Evolutionary conservation across 2,113 vertebrate species (phyloP), one percentile per base, ranked within the genome.

Genomic region (Dolichallabes microphthalmus): DNA sequence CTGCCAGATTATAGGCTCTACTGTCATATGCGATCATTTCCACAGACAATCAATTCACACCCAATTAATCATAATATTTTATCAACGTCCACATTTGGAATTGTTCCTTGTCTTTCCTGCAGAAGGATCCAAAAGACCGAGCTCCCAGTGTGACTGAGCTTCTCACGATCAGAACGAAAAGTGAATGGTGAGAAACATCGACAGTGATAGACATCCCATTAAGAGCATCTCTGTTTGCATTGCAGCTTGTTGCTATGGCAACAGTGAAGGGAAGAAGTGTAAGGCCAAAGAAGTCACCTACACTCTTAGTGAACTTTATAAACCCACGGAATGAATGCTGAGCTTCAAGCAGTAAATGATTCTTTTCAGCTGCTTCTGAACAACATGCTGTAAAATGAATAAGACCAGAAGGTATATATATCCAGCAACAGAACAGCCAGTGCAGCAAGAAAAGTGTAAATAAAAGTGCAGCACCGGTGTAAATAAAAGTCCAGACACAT

Each of bases 201-300:
- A 57, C 53, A 58, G 53, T 10, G 3, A 60, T 3, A 1, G n/a
- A 53, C 14, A 3, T 27, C 25, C 27, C 39, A n/a, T 52, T 74
- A 76, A 55, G n/a, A n/a, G 7, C n/a, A 39, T 79, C 30, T 60
- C 55, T 39, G 5, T 60, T 60, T 60, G 76, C 30, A 25, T 60
- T 22, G 74, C n/a, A 9, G 32, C 52, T 57, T 11, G 76, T 79
- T 39, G 27, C 76, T 39, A 60, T 79, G 76, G 76, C 57, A 79
- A 57, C 32, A 39, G 14, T 35, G 4, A 79, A 35, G 55, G 7
- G 10, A 79, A 20, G 55, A 35, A 13, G 32, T 79, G 35, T 60
- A 35, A 60, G 57, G 57, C 76, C 5, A 60, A 78, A 58, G 75
- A 76, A 55, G 6, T 55, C 52, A 32, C 55, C 30, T 30, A 77